Percentiles rank a stretch among this genome's conserved stretches.
Evolutionary conservation across 2,797 vertebrate species (phyloP).

Genomic region (Phylloscopus collybita): DNA sequence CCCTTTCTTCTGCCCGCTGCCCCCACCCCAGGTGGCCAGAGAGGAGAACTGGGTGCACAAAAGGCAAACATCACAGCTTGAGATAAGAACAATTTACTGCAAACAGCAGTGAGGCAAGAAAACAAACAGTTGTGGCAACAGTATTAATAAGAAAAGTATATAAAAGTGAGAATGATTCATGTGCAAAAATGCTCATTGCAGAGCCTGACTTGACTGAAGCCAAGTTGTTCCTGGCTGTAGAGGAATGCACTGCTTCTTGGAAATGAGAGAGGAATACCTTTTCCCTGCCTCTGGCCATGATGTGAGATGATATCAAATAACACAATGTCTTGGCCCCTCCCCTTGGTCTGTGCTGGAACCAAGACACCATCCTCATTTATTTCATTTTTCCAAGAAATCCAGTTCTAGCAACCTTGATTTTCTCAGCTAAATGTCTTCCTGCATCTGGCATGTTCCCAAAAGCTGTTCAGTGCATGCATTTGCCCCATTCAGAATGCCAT

Average conservation of each 20-base stretch:
- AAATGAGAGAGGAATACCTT: not conserved
- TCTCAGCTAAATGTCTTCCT: not conserved
- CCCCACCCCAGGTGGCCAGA: fast-evolving
- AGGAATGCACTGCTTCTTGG: not conserved
- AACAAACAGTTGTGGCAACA: not conserved
- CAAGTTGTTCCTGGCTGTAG: not conserved
- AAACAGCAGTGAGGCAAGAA: not conserved
- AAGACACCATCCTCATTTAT: not conserved
- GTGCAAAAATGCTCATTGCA: not conserved
- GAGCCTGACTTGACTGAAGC: not conserved
- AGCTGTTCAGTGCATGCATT: not conserved
- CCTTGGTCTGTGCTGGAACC: not conserved
- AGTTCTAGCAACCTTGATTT: not conserved
- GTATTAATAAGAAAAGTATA: not conserved
- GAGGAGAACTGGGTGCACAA: not conserved
- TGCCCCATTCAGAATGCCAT: not conserved
- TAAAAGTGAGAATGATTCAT: not conserved
- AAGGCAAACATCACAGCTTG: not conserved
- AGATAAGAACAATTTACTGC: not conserved
- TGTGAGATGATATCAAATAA: not conserved
- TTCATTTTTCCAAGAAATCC: not conserved
- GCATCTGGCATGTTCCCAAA: not conserved
- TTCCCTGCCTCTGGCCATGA: no score
- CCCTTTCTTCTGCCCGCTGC: not conserved
- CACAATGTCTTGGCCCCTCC: not conserved